Percentiles rank a stretch among this genome's conserved stretches.
phyloP scores from a whole-genome alignment of 2,888 invertebrate genomes.

The Endomychus coccineus region DNA sequence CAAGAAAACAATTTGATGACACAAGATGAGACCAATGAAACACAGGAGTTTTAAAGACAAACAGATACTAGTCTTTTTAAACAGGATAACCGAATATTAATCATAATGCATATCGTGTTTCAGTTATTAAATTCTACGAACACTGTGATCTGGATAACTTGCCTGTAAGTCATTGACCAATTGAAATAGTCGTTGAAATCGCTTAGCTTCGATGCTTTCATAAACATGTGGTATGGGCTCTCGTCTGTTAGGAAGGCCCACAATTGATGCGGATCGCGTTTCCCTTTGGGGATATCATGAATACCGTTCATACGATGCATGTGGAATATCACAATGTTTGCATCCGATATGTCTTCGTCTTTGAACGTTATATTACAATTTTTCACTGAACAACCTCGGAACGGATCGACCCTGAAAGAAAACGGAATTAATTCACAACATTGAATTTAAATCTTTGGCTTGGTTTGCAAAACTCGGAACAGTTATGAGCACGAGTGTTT shows the following conservation, averaged over 20 bases:
- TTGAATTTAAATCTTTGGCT: no score
- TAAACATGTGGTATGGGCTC: slow-evolving; percentile 55
- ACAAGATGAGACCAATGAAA: no score
- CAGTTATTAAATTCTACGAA: no score
- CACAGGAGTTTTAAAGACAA: no score
- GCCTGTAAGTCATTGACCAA: slow-evolving; percentile 65
- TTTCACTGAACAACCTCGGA: slow-evolving; percentile 52
- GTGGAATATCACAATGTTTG: slow-evolving; percentile 61
- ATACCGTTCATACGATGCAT: slow-evolving; percentile 45
- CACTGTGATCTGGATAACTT: slow-evolving; percentile 19
- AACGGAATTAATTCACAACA: slow-evolving; percentile 18
- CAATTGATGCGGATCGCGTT: slow-evolving; percentile 48
- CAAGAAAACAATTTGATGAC: no score
- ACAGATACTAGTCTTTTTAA: no score
- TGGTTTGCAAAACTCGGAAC: no score
- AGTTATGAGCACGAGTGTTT: no score
- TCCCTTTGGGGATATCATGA: slow-evolving; percentile 47
- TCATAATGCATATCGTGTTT: no score
- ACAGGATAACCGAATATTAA: no score
- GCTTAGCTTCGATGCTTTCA: slow-evolving; percentile 35
- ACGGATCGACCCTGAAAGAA: slow-evolving; percentile 47
- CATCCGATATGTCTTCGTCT: slow-evolving; percentile 42
- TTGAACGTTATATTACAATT: slow-evolving; percentile 57
- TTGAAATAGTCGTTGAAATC: slow-evolving; percentile 57
- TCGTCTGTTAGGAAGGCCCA: slow-evolving; percentile 69